Evolutionary conservation across 64 coral and sea anemone species (phyloP).

Genomic region (Anthopleura sola): DNA sequence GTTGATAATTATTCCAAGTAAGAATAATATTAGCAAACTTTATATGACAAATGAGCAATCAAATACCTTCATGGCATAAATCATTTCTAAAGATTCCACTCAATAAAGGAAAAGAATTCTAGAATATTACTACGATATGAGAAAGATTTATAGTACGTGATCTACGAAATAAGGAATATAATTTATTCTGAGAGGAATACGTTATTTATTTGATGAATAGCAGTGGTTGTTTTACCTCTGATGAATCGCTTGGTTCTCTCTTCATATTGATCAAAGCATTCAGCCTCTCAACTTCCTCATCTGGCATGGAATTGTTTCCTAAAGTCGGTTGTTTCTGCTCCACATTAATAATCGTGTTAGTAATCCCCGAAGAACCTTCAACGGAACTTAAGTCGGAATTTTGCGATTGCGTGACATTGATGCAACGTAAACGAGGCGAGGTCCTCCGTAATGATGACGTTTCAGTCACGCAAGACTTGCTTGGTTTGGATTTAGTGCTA

Average conservation of each 20-base stretch:
- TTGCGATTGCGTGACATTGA: neutral
- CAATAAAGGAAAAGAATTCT: neutral
- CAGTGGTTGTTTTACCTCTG: slow-evolving; percentile 23
- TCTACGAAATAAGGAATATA: neutral
- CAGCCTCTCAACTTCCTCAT: slow-evolving; percentile 27
- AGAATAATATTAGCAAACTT: neutral
- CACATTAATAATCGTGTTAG: neutral
- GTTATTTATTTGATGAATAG: neutral
- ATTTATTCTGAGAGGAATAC: neutral
- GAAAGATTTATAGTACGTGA: neutral
- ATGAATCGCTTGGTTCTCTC: slow-evolving; percentile 21
- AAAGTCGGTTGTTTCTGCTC: neutral
- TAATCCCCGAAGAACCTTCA: neutral
- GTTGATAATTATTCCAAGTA: neutral
- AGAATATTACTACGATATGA: neutral
- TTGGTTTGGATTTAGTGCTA: neutral
- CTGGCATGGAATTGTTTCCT: neutral
- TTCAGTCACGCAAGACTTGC: neutral
- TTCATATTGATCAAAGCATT: slow-evolving; percentile 43
- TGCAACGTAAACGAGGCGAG: neutral
- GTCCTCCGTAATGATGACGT: slow-evolving; percentile 2
- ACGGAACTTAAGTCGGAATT: neutral
- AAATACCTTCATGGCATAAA: neutral
- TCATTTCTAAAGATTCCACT: neutral
- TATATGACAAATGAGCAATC: neutral